A percentile compares a stretch with the other conserved stretches of the same genome.
phyloP scores from a whole-genome alignment of 1,140 invertebrate genomes.

The Chelonus insularis region DNA sequence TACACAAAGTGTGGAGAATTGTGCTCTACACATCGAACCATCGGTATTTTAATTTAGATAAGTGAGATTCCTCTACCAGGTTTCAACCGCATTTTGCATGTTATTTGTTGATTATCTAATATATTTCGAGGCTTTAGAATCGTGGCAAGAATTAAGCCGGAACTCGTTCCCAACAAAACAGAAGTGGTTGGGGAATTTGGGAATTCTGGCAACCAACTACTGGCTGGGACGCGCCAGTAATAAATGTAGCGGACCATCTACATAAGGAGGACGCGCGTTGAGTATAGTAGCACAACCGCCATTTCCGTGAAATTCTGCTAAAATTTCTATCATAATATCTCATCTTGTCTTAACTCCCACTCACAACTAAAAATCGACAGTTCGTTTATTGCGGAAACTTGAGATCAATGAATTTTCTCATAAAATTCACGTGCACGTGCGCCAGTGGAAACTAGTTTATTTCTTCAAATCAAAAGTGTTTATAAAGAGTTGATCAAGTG shows the following conservation, averaged over 20 bases:
- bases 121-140: background rate
- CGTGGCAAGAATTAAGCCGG: slow-evolving; percentile 11
- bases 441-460: background rate
- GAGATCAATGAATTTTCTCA: too few species aligned
- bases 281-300: slow-evolving; percentile 2
- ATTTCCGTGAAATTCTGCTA: slow-evolving; percentile 14
- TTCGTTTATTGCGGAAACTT: too few species aligned
- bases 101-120: background rate
- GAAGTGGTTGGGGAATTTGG: slow-evolving; percentile 17
- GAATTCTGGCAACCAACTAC: slow-evolving; percentile 28
- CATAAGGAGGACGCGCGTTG: slow-evolving; percentile 14
- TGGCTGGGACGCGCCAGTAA: slow-evolving; percentile 31
- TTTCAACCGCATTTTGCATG: background rate
- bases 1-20: too few species aligned
- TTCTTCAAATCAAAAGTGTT: background rate
- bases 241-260: slow-evolving; percentile 31
- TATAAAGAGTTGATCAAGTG: background rate
- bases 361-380: too few species aligned
- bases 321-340: background rate
- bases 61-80: background rate
- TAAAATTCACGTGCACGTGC: background rate
- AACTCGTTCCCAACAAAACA: slow-evolving; percentile 16
- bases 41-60: too few species aligned
- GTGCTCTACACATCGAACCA: too few species aligned
- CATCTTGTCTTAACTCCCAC: too few species aligned